Percentiles rank a stretch among this genome's conserved stretches.
Evolutionary conservation across 2,888 invertebrate genomes (phyloP).

Genomic region (Hyalella azteca): DNA sequence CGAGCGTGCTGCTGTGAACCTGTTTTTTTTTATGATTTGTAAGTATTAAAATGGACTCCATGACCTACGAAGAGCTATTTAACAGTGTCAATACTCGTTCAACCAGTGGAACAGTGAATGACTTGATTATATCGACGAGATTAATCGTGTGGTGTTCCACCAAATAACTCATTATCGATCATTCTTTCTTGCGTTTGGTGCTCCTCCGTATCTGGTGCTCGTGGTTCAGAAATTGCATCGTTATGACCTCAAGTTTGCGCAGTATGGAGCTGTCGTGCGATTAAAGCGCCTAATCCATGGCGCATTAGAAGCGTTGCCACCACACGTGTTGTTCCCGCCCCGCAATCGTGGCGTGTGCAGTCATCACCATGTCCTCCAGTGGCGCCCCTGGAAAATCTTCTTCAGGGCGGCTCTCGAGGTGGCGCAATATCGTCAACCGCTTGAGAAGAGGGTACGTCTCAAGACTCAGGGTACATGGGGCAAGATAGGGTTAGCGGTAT

Average conservation of each 20-base stretch:
- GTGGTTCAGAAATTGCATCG: not conserved
- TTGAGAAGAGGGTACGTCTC: constrained; percentile 15
- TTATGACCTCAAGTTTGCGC: not conserved
- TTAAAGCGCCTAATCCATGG: not conserved
- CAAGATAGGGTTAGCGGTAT: no score
- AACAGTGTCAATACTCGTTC: no score
- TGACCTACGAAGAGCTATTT: no score
- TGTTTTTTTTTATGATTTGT: no score
- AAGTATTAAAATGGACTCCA: no score
- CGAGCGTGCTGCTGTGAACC: no score
- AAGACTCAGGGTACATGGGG: not conserved
- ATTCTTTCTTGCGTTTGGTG: no score
- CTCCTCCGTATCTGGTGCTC: not conserved
- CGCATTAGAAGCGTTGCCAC: not conserved
- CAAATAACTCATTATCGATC: no score
- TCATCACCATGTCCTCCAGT: not conserved
- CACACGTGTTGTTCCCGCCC: no score
- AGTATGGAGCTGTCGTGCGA: not conserved
- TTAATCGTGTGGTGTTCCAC: no score
- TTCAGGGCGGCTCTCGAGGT: constrained; percentile 26
- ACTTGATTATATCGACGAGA: no score
- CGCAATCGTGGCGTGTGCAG: constrained; percentile 25
- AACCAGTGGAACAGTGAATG: no score
- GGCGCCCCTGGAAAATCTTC: constrained; percentile 33
- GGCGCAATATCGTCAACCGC: constrained; percentile 34